Conservation (phyloP, 2,113 vertebrate genomes). For the Hoplias malabaricus region DNA sequence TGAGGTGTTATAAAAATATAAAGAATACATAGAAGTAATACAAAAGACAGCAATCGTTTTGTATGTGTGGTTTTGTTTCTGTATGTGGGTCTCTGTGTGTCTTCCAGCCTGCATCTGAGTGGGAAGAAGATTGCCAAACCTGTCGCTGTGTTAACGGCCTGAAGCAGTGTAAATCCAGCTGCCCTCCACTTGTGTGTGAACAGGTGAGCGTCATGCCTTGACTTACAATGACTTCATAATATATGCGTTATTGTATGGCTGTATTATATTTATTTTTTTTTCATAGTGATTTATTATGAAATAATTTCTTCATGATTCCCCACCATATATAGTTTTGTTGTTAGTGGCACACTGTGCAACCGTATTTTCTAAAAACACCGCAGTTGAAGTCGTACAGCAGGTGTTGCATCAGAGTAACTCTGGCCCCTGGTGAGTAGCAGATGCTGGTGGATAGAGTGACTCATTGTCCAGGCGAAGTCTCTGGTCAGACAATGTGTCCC, state of each 20-base stretch:
- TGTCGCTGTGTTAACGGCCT: conserved; percentile 69
- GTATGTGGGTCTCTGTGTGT: conserved; percentile 1
- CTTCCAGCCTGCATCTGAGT: conserved; percentile 67
- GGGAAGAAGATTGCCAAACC: conserved; percentile 67
- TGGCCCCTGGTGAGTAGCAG: conserved; percentile 5
- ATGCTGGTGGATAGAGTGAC: conserved; percentile 37
- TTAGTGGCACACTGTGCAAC: background rate
- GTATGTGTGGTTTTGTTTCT: background rate
- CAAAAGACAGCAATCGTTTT: background rate
- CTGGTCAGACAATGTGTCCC: conserved; percentile 31
- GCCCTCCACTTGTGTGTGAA: conserved; percentile 62
- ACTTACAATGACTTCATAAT: background rate
- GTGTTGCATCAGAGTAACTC: conserved; percentile 24
- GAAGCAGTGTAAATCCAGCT: conserved; percentile 60
- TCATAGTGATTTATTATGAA: background rate
- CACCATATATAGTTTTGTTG: background rate
- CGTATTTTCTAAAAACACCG: background rate
- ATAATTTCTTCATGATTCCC: background rate
- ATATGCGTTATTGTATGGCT: conserved; percentile 12
- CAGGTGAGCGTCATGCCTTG: conserved; percentile 57
- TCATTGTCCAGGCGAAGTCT: conserved; percentile 27
- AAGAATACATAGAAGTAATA: background rate
- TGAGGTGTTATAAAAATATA: too few species aligned
- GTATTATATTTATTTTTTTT: background rate
- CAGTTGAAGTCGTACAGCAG: conserved; percentile 3